A percentile compares a stretch with the other conserved stretches of the same genome.
Conservation (phyloP, 2,113 vertebrate genomes). For the Petromus typicus region DNA sequence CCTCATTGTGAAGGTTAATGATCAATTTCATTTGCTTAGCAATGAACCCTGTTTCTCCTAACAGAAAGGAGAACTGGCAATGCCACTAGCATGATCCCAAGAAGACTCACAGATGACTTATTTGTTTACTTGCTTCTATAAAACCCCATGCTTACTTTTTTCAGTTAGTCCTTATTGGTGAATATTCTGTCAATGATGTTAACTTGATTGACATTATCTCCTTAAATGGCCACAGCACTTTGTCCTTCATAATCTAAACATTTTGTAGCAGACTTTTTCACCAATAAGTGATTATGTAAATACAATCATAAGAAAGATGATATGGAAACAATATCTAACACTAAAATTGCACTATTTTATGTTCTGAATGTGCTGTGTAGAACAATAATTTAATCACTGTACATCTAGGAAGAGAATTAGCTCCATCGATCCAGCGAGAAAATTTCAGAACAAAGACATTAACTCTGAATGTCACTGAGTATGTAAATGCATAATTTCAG, state of each 20-base stretch:
- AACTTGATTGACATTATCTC: background rate
- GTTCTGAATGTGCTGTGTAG: background rate
- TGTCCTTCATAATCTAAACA: background rate
- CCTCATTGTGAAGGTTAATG: background rate
- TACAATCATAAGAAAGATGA: background rate
- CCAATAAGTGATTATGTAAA: background rate
- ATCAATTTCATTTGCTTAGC: background rate
- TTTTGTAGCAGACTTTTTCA: background rate
- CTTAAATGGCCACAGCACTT: background rate
- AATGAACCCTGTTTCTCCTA: background rate
- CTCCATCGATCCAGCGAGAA: background rate
- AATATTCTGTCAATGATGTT: background rate
- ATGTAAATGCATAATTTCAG: background rate
- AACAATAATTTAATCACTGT: background rate
- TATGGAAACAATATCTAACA: background rate
- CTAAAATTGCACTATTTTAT: background rate
- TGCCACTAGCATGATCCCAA: background rate
- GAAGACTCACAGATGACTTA: background rate
- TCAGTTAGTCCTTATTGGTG: background rate
- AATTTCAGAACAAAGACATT: background rate
- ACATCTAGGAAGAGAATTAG: background rate
- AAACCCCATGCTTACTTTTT: background rate
- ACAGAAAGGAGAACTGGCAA: background rate
- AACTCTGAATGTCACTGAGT: background rate
- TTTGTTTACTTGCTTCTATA: background rate